Conservation (phyloP, 2,797 vertebrate genomes). For the Tokudaia muenninki region DNA sequence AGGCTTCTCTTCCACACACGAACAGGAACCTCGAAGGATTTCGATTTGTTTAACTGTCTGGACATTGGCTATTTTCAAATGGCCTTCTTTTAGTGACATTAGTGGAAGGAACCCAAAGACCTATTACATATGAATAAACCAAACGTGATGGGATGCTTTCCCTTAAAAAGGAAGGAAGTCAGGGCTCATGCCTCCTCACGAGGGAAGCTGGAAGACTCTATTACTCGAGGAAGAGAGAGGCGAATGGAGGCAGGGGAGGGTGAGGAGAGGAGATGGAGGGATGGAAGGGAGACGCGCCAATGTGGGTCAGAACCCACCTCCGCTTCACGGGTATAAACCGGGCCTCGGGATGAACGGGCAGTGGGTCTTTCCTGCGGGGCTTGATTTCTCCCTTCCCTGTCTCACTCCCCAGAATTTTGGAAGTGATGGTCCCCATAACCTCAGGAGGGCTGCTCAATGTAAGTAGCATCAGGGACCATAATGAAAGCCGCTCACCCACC, state of each 20-base stretch:
- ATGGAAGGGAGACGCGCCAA: rapidly evolving
- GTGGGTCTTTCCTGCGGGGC: neutral
- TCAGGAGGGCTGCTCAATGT: neutral
- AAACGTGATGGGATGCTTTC: neutral
- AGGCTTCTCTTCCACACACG: neutral
- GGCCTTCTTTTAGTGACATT: neutral
- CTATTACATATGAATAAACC: neutral
- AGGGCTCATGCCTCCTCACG: neutral
- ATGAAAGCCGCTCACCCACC: neutral
- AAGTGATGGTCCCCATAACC: neutral
- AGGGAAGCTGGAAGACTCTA: neutral
- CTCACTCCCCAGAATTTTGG: neutral
- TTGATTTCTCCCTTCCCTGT: neutral
- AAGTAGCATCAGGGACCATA: rapidly evolving
- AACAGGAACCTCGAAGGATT: neutral
- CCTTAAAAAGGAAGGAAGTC: neutral
- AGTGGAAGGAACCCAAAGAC: neutral
- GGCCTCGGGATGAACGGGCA: neutral
- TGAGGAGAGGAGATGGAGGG: no score
- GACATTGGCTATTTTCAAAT: neutral
- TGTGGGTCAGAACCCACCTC: neutral
- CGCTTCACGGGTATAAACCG: rapidly evolving
- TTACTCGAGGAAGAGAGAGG: neutral
- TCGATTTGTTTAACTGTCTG: neutral
- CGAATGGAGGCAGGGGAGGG: neutral